Conservation (phyloP, 2,888 invertebrate genomes). For the Muscina levida region DNA sequence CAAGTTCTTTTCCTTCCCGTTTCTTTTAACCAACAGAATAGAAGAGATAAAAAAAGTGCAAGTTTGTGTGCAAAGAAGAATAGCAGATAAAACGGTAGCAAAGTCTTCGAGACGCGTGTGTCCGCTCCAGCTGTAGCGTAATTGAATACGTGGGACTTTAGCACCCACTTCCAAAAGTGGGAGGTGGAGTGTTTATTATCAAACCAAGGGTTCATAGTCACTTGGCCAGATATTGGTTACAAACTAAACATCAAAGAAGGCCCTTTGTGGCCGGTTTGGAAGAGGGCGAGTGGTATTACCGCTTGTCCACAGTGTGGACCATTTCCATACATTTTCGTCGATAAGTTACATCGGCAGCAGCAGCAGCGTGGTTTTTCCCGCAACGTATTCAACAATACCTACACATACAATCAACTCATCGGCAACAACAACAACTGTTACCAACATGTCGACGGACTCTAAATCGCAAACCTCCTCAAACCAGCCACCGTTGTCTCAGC, state of each 20-base stretch:
- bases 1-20: conserved; percentile 5
- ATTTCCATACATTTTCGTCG: no score
- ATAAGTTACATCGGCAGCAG: no score
- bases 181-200: conserved; percentile 29
- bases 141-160: conserved; percentile 54
- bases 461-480: conserved; percentile 59
- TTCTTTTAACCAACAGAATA: conserved; percentile 2
- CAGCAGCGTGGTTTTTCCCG: conserved; percentile 46
- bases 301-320: not conserved
- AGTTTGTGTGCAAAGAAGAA: conserved; percentile 18
- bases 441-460: conserved; percentile 36
- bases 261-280: conserved; percentile 64
- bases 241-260: conserved; percentile 59
- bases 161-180: not conserved
- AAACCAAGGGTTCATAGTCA: conserved; percentile 66
- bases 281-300: no score
- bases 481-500: conserved; percentile 57
- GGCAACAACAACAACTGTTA: conserved; percentile 13
- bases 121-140: not conserved
- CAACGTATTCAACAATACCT: conserved; percentile 30
- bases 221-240: conserved; percentile 70
- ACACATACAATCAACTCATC: conserved; percentile 38
- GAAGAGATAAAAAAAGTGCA: conserved; percentile 21
- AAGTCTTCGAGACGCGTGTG: conserved; percentile 20
- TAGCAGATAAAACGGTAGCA: conserved; percentile 3